These are phyloP conservation scores for Tromatobia lineatoria DNA, from an alignment of 2,888 invertebrate species.

Conservation along the genomic window DNA sequence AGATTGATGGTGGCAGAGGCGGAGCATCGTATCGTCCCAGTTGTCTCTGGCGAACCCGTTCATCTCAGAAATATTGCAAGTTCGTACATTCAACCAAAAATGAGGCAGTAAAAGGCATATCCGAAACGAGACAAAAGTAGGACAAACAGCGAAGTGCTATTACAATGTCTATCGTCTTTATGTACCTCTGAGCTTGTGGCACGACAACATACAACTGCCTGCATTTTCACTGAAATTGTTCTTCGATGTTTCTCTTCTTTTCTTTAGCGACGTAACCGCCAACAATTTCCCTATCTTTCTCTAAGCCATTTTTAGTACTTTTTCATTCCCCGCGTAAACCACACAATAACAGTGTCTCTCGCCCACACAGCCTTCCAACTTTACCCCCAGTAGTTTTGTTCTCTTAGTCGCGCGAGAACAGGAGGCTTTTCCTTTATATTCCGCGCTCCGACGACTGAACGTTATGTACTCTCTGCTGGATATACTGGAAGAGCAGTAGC, in stretches of 20 bases:
- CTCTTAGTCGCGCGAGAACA: slow-evolving; percentile 48
- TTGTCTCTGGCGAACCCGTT: background rate
- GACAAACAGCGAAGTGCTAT: background rate
- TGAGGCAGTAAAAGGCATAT: background rate
- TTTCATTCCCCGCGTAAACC: slow-evolving; percentile 21
- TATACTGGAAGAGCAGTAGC: slow-evolving; percentile 33
- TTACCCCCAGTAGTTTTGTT: slow-evolving; percentile 60
- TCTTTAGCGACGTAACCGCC: background rate
- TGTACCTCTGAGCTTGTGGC: background rate
- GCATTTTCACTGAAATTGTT: background rate
- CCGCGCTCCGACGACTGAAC: slow-evolving; percentile 40
- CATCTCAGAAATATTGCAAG: slow-evolving; percentile 3
- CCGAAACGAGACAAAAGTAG: background rate
- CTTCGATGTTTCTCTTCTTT: background rate
- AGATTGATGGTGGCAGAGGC: slow-evolving; percentile 84
- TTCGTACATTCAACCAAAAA: background rate
- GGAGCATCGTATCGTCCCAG: slow-evolving; percentile 51
- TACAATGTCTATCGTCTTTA: slow-evolving; percentile 19
- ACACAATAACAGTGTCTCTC: slow-evolving; percentile 53
- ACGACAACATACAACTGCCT: background rate
- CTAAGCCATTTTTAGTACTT: slow-evolving; percentile 51
- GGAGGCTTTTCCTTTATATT: slow-evolving; percentile 45
- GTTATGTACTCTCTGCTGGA: slow-evolving; percentile 37
- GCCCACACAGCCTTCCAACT: slow-evolving; percentile 46
- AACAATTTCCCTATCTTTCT: slow-evolving; percentile 54